Evolutionary conservation across 2,888 invertebrate genomes (phyloP).

Genomic region (Laothoe populi): DNA sequence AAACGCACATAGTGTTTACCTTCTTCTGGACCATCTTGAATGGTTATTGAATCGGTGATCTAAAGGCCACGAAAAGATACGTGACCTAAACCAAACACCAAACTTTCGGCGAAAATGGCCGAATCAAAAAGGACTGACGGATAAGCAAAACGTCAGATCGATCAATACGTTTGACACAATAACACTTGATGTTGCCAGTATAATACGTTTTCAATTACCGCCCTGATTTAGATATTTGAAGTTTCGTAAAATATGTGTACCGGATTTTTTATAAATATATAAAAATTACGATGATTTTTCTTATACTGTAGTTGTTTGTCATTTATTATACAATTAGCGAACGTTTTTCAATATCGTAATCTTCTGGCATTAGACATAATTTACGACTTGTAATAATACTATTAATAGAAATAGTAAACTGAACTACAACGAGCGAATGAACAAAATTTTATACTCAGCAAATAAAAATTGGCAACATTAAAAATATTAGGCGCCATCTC

Average conservation of each 20-base stretch:
- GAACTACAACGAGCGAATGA: neutral
- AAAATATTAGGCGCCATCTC: too few relatives aligned
- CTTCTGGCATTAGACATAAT: too few relatives aligned
- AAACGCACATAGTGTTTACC: conserved; percentile 83
- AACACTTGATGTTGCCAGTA: conserved; percentile 43
- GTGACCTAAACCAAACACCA: conserved; percentile 76
- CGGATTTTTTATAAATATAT: too few relatives aligned
- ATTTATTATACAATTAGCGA: too few relatives aligned
- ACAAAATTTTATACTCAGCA: neutral
- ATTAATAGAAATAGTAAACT: neutral
- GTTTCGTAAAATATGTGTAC: neutral
- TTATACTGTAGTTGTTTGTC: too few relatives aligned
- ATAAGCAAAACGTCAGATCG: conserved; percentile 40
- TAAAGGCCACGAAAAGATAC: conserved; percentile 81
- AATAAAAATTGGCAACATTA: too few relatives aligned
- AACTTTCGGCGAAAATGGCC: conserved; percentile 83
- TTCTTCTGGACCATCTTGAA: conserved; percentile 85
- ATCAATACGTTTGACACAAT: conserved; percentile 11
- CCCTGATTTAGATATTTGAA: neutral
- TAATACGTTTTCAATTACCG: conserved; percentile 23
- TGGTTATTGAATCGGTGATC: conserved; percentile 75
- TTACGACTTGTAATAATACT: too few relatives aligned
- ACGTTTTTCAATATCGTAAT: too few relatives aligned
- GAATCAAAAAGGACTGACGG: conserved; percentile 72
- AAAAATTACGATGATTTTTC: too few relatives aligned